These are phyloP conservation scores for Galerucella calmariensis DNA, from an alignment of 2,888 invertebrate species.

Conservation along the genomic window DNA sequence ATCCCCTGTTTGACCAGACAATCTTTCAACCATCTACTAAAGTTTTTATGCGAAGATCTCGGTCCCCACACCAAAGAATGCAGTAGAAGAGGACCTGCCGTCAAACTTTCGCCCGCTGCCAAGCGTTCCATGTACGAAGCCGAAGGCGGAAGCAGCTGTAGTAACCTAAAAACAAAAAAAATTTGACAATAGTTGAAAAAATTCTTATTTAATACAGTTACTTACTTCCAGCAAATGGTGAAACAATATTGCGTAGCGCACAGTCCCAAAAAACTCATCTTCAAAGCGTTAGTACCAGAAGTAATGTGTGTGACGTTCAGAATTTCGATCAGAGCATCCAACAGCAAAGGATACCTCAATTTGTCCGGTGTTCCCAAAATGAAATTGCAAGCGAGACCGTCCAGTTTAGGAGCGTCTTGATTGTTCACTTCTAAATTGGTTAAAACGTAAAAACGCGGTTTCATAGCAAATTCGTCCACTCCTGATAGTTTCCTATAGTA, in stretches of 20 bases:
- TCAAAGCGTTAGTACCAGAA: constrained; percentile 59
- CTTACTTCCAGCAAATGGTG: constrained; percentile 82
- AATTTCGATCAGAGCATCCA: constrained; percentile 87
- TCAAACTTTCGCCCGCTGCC: constrained; percentile 73
- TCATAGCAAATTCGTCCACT: constrained; percentile 77
- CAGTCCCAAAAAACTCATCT: constrained; percentile 71
- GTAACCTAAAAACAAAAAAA: constrained; percentile 68
- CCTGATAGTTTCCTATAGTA: constrained; percentile 73
- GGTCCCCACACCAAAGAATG: constrained; percentile 93
- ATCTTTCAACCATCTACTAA: constrained; percentile 91
- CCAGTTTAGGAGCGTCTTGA: constrained; percentile 90
- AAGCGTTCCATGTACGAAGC: constrained; percentile 86
- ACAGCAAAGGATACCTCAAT: constrained; percentile 85
- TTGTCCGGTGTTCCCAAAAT: constrained; percentile 92
- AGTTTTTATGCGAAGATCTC: constrained; percentile 84
- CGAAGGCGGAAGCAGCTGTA: constrained; percentile 90
- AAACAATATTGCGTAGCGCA: constrained; percentile 93
- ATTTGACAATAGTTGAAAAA: background rate
- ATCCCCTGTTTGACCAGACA: constrained; percentile 88
- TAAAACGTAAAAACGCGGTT: constrained; percentile 92
- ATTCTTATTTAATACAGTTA: background rate
- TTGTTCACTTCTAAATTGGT: constrained; percentile 79
- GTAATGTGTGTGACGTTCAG: constrained; percentile 82
- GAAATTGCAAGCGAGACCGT: constrained; percentile 93
- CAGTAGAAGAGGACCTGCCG: constrained; percentile 77